Evolutionary conservation across 2,888 invertebrate species (phyloP), one percentile per base, ranked within the genome.

Genomic region (Nomada fucata): DNA sequence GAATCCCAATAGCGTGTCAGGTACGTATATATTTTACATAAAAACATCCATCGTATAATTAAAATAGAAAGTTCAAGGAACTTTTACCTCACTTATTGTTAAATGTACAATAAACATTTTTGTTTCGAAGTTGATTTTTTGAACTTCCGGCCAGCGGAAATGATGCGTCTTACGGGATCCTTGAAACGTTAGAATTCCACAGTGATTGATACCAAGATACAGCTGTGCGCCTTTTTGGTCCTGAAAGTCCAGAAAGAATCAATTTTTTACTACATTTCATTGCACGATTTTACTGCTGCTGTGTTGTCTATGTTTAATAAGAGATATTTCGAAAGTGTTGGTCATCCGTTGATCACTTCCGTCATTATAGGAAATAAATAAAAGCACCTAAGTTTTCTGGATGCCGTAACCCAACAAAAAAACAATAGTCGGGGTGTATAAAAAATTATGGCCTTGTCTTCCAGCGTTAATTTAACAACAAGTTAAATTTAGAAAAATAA

Each of bases 101-200:
- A 98, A 95, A 94, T 99, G 98, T 73, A 98, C 97, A 88, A 99
- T 98, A 92, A 99, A 98, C 98, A 99, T 99, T 94, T 98, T 97
- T 29, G 99, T 98, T 93, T 99, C 98, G 92, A 98, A 99, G 94
- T 99, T 99, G 88, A 99, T 97, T 94, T 98, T 98, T 92, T 98
- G 97, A 69, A 99, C 97, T 94, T 99, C 98, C 82, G 96, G 96
- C 99, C 99, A 99, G 91, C 97, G 97, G 94, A 99, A 99, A 94
- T 98, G 98, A 93, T 99, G 97, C 4, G 98, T 97, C 93, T 98
- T 97, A 90, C 97, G 96, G 90, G 97, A 98, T 63, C 98, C 98
- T 94, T 98, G 98, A 94, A 98, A 99, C 69, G 98, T 98, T 88
- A 98, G 96, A 88, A 99, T 98, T 55, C 99, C 99, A 90, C 97